A percentile compares a stretch with the other conserved stretches of the same genome.
Conservation (phyloP, 2,888 invertebrate species). For the Pyrocoelia pectoralis region DNA sequence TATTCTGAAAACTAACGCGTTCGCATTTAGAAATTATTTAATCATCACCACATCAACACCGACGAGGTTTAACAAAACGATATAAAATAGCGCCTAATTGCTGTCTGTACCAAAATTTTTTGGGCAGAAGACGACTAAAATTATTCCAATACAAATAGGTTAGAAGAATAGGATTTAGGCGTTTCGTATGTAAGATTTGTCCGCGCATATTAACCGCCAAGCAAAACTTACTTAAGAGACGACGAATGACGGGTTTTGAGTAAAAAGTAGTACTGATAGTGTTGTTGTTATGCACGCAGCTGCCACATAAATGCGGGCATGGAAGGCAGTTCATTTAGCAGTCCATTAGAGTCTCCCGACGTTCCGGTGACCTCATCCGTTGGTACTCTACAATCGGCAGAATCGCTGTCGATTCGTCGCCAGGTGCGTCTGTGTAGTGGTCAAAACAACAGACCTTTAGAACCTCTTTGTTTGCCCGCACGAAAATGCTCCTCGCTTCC, state of each 20-base stretch:
- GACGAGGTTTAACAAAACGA: too few species aligned
- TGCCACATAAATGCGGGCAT: constrained; percentile 83
- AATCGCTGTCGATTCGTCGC: constrained; percentile 62
- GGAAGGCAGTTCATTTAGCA: constrained; percentile 79
- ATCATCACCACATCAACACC: too few species aligned
- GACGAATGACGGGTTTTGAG: too few species aligned
- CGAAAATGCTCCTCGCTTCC: constrained; percentile 33
- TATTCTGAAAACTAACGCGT: too few species aligned
- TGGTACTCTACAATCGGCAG: constrained; percentile 72
- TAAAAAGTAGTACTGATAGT: constrained; percentile 45
- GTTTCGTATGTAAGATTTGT: neutral
- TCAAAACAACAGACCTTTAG: constrained; percentile 52
- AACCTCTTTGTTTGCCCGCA: constrained; percentile 36
- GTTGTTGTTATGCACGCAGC: constrained; percentile 63
- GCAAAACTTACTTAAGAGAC: too few species aligned
- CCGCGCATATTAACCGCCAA: neutral
- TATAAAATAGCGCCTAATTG: too few species aligned
- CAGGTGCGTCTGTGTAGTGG: constrained; percentile 60
- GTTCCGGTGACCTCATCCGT: constrained; percentile 73
- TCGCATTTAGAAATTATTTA: too few species aligned
- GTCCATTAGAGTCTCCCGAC: constrained; percentile 85
- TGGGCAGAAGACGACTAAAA: too few species aligned
- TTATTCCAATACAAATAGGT: too few species aligned
- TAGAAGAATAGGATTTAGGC: too few species aligned
- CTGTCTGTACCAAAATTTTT: too few species aligned